Evolutionary conservation across 2,888 invertebrate genomes (phyloP).

Genomic region (Catocala fraxini): DNA sequence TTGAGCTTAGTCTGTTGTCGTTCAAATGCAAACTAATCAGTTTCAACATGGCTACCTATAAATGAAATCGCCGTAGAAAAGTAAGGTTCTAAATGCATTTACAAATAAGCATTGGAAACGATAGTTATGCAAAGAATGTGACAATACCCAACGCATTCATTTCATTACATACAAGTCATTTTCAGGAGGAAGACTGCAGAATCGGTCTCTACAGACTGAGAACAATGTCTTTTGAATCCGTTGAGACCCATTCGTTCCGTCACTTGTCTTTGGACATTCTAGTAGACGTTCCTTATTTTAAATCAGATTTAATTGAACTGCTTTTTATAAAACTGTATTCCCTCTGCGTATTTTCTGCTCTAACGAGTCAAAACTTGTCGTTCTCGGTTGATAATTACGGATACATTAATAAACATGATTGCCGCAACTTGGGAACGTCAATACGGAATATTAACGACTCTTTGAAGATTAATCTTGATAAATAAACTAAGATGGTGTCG

Average conservation of each 20-base stretch:
- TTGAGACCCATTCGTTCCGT: conserved; percentile 2
- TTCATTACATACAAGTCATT: neutral
- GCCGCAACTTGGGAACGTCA: conserved; percentile 30
- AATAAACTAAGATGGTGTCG: conserved; percentile 8
- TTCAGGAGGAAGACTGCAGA: neutral
- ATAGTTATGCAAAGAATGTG: no score
- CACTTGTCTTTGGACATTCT: neutral
- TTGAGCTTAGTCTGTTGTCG: no score
- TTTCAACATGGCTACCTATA: no score
- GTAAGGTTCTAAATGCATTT: no score
- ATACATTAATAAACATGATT: conserved; percentile 52
- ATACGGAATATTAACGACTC: conserved; percentile 37
- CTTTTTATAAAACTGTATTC: no score
- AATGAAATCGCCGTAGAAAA: no score
- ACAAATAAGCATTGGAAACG: no score
- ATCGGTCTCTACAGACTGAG: neutral
- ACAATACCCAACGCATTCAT: no score
- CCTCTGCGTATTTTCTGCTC: no score
- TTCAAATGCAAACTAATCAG: no score
- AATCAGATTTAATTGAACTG: no score
- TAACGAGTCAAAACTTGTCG: conserved; percentile 8
- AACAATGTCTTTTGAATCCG: conserved; percentile 1
- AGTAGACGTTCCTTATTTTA: neutral
- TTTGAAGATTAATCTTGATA: conserved; percentile 18
- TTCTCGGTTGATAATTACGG: conserved; percentile 21